These are phyloP conservation scores for Drosophila bocki DNA, from an alignment of 1,140 invertebrate genomes.

Conservation along the genomic window DNA sequence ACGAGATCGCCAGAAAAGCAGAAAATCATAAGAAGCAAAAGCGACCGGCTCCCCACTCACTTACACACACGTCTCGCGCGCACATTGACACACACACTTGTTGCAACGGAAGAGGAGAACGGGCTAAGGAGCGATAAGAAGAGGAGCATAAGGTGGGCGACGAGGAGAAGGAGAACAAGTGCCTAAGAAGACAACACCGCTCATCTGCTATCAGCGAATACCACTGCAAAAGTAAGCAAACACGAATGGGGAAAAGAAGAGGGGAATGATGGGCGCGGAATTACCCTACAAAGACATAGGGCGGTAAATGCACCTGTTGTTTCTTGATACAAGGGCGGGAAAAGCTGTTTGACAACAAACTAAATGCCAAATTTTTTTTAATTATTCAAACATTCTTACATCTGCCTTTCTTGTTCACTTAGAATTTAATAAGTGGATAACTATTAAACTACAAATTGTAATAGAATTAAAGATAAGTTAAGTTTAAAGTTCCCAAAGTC, in stretches of 20 bases:
- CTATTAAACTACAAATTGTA: too few relatives aligned
- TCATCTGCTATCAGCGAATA: constrained; percentile 45
- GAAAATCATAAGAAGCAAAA: constrained; percentile 33
- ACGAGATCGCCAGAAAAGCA: constrained; percentile 60
- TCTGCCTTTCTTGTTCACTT: neutral
- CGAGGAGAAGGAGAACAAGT: constrained; percentile 26
- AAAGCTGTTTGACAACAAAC: constrained; percentile 11
- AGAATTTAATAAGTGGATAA: neutral
- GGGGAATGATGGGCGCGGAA: neutral
- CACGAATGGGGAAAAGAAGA: neutral
- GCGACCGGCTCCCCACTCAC: constrained; percentile 48
- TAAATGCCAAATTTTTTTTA: neutral
- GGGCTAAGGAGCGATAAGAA: constrained; percentile 4
- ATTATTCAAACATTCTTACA: neutral
- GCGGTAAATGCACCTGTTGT: neutral
- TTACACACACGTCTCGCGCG: constrained; percentile 29
- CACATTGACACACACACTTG: constrained; percentile 65
- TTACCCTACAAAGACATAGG: neutral
- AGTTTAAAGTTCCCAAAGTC: neutral
- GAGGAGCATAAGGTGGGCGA: constrained; percentile 4
- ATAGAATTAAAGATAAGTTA: too few relatives aligned
- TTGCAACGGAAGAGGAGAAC: constrained; percentile 58
- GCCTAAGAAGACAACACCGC: constrained; percentile 41
- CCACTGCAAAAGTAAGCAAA: constrained; percentile 41
- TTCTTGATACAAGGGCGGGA: neutral